Base-by-base conservation (phyloP, 2,113 vertebrate species). In the Calcarius ornatus region DNA sequence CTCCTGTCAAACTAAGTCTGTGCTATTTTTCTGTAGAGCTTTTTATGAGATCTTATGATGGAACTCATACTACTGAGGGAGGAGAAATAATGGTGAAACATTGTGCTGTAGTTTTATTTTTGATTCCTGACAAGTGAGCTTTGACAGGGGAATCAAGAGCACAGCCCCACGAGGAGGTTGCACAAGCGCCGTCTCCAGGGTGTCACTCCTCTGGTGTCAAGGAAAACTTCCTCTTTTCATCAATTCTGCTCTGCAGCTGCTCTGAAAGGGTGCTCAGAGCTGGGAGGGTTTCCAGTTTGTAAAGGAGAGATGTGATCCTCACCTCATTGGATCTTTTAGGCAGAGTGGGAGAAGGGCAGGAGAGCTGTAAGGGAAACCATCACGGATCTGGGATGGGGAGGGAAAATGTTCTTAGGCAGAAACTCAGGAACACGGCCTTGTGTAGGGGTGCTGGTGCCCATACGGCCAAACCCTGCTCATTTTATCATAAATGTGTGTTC, bases 181-280 rank as follows among this genome's bases (percentile, higher is more conserved):
- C 96, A 94, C 97, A 97, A 91, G 93, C 38, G 2, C 45, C 1
- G 83, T 97, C 94, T 97, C 97, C 96, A 97, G 98, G 97, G 98
- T 84, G 88, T 91, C 95, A 95, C 96, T 91, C 69, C 94, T 96
- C 96, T 97, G 98, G 97, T 97, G 98, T 98, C 98, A 98, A 97
- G 97, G 96, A 96, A 87, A 96, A 98, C 98, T 98, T 98, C 98
- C 98, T 98, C 97, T 98, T 97, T 97, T 89, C 73, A 98, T 98
- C 97, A 94, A 94, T 98, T 95, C 94, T 1, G 4, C 68, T 12
- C 51, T 40, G 87, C 94, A 97, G 94, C 68, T 56, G 43, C 83
- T 78, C 76, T 63, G 53, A 47, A 33, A 66, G 77, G n/a, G n/a
- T 47, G 73, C 70, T 42, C 60, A 21, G 45, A 40, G 68, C 81